These are phyloP conservation scores for Heliconius aoede DNA, from an alignment of 2,888 invertebrate species.

Conservation along the genomic window DNA sequence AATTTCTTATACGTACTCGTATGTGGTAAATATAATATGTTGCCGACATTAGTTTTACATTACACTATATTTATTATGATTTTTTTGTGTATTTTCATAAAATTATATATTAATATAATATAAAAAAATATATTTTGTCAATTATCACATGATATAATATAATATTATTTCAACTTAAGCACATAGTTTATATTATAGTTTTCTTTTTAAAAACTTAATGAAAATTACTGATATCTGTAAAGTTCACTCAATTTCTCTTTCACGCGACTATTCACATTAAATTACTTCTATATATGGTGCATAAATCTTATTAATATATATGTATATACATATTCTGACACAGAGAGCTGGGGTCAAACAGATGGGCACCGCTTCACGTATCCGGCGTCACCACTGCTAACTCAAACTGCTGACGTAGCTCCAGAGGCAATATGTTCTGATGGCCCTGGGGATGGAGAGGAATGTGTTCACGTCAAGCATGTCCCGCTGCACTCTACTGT, in stretches of 20 bases:
- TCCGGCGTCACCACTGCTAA: conserved; percentile 90
- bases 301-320: background rate
- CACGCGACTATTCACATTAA: background rate
- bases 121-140: too few species aligned
- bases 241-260: background rate
- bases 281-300: background rate
- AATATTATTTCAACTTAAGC: too few species aligned
- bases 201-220: too few species aligned
- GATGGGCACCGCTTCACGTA: conserved; percentile 90
- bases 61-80: too few species aligned
- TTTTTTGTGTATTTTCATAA: too few species aligned
- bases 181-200: too few species aligned
- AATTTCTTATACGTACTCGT: too few species aligned
- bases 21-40: too few species aligned
- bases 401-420: conserved; percentile 86
- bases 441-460: conserved; percentile 71
- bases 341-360: conserved; percentile 83
- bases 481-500: conserved; percentile 87
- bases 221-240: too few species aligned
- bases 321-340: conserved; percentile 20
- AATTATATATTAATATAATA: too few species aligned
- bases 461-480: conserved; percentile 89
- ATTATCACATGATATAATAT: too few species aligned
- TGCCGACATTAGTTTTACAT: too few species aligned
- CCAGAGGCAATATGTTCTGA: conserved; percentile 79